These are phyloP conservation scores for Clarias magur DNA, from an alignment of 2,113 vertebrate species.

Conservation along the genomic window DNA sequence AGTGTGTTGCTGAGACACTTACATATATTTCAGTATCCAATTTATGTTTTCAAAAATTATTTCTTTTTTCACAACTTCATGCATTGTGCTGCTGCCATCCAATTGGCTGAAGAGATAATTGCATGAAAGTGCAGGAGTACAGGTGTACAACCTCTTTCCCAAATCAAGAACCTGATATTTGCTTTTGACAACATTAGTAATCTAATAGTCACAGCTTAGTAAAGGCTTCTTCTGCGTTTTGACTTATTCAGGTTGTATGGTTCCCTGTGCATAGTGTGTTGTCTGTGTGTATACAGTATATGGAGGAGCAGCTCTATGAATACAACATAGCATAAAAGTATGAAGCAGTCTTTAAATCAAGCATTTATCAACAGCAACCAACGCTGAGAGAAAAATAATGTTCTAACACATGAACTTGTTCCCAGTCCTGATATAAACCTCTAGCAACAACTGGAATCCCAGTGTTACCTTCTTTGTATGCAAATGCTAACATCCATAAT, in stretches of 20 bases:
- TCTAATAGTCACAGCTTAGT: not conserved
- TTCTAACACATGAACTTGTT: not conserved
- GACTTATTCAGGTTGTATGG: not conserved
- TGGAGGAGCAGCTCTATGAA: not conserved
- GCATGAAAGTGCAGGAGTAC: not conserved
- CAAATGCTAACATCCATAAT: not conserved
- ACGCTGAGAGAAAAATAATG: not conserved
- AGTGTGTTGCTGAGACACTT: not conserved
- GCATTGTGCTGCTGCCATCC: not conserved
- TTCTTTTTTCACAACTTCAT: not conserved
- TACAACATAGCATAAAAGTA: not conserved
- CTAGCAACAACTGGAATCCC: not conserved
- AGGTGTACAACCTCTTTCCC: not conserved
- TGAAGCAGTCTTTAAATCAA: not conserved
- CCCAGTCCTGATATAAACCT: not conserved
- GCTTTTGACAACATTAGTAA: not conserved
- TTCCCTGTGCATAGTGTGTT: not conserved
- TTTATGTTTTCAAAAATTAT: not conserved
- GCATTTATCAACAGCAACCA: not conserved
- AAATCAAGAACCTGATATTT: not conserved
- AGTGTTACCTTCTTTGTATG: not conserved
- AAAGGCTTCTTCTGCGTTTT: too few species aligned
- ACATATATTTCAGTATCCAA: not conserved
- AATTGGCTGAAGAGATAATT: not conserved
- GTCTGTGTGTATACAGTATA: not conserved